These are phyloP conservation scores for Hippolais icterina DNA, from an alignment of 2,113 vertebrate genomes.

Conservation along the genomic window DNA sequence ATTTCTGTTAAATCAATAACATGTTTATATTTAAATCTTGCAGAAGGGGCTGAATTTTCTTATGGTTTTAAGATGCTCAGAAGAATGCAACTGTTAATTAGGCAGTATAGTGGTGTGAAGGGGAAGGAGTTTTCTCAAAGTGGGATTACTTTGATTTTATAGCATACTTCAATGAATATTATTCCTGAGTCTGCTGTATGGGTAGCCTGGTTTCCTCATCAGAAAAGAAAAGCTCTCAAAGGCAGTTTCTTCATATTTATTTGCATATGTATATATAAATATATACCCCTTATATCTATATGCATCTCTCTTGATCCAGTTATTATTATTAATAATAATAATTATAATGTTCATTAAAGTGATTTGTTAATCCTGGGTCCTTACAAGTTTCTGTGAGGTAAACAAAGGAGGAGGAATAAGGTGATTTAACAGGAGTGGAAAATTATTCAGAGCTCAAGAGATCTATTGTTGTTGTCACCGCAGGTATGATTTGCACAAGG, in stretches of 20 bases:
- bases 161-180: not conserved
- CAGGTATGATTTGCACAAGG: not conserved
- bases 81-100: conserved; percentile 2
- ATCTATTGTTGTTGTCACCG: not conserved
- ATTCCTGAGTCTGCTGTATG: not conserved
- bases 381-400: not conserved
- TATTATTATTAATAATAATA: not conserved
- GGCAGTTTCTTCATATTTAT: not conserved
- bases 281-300: not conserved
- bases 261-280: not conserved
- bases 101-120: not conserved
- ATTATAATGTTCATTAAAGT: not conserved
- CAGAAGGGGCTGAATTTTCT: not conserved
- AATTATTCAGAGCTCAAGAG: not conserved
- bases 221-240: not conserved
- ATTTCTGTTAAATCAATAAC: conserved; percentile 39
- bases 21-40: conserved; percentile 11
- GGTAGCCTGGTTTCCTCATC: conserved; percentile 48
- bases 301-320: not conserved
- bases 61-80: not conserved
- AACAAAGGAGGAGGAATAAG: not conserved
- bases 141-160: not conserved
- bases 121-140: not conserved
- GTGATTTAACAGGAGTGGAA: not conserved
- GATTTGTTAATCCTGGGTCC: not conserved